These are phyloP conservation scores for Eudyptes chrysolophus DNA, from an alignment of 2,113 vertebrate genomes.

Conservation along the genomic window DNA sequence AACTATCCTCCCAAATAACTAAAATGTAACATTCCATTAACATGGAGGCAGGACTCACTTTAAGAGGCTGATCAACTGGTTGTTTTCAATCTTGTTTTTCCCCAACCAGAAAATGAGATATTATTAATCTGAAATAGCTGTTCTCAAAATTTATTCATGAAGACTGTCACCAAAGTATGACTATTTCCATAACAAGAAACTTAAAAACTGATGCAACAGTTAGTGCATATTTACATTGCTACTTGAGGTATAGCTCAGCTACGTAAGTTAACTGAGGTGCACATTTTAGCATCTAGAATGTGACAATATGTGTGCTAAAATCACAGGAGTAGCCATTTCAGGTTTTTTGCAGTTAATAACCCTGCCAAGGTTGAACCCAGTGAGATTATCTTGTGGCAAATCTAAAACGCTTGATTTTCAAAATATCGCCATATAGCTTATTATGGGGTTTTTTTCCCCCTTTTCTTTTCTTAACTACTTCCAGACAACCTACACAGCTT, in stretches of 20 bases:
- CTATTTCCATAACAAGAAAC: neutral
- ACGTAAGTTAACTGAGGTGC: neutral
- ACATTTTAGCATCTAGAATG: neutral
- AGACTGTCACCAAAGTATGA: neutral
- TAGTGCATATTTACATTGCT: neutral
- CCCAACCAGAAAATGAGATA: neutral
- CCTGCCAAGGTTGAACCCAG: neutral
- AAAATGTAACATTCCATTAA: neutral
- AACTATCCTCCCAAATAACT: neutral
- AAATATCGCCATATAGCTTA: neutral
- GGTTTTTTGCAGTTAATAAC: neutral
- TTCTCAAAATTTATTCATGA: neutral
- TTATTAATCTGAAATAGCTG: neutral
- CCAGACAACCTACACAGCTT: neutral
- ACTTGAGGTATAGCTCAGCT: neutral
- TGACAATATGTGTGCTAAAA: neutral
- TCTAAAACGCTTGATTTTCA: neutral
- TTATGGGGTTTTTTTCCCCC: fast-evolving
- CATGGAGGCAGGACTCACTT: neutral
- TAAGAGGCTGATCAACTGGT: neutral
- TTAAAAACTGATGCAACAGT: neutral
- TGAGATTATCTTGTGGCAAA: neutral
- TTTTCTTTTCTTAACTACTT: neutral
- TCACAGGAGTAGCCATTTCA: neutral
- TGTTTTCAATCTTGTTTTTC: neutral